Evolutionary conservation across 2,113 vertebrate genomes (phyloP).

Genomic region (Geothlypis trichas): DNA sequence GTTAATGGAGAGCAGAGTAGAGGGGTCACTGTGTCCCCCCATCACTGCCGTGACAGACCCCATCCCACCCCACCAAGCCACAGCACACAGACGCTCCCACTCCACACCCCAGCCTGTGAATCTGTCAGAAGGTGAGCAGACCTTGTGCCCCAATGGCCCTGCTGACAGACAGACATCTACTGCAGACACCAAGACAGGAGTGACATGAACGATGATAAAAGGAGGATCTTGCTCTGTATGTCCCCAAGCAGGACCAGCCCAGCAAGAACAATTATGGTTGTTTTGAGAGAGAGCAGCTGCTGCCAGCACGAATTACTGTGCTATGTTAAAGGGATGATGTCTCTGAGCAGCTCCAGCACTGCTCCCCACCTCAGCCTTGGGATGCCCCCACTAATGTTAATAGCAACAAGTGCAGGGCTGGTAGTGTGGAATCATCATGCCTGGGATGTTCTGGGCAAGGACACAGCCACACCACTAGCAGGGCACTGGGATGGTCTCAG

Average conservation of each 20-base stretch:
- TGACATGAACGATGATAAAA: neutral
- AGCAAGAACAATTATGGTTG: neutral
- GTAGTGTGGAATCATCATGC: neutral
- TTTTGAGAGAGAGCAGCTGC: neutral
- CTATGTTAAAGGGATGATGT: neutral
- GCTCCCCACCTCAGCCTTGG: neutral
- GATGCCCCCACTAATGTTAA: neutral
- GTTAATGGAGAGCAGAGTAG: neutral
- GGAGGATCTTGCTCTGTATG: neutral
- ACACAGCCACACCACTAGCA: neutral
- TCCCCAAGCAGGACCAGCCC: neutral
- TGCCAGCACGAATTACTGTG: neutral
- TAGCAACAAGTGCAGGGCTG: neutral
- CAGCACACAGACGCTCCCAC: neutral
- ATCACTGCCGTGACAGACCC: accelerated
- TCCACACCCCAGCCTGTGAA: neutral
- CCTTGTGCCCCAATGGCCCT: accelerated
- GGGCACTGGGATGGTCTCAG: neutral
- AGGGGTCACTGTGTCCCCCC: accelerated
- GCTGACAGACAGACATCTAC: neutral
- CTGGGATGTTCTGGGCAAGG: neutral
- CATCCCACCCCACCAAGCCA: neutral
- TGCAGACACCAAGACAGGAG: neutral
- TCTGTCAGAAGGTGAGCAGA: neutral
- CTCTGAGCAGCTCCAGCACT: neutral